Base-by-base conservation (phyloP, 2,888 invertebrate species). In the Perdita meconis region DNA sequence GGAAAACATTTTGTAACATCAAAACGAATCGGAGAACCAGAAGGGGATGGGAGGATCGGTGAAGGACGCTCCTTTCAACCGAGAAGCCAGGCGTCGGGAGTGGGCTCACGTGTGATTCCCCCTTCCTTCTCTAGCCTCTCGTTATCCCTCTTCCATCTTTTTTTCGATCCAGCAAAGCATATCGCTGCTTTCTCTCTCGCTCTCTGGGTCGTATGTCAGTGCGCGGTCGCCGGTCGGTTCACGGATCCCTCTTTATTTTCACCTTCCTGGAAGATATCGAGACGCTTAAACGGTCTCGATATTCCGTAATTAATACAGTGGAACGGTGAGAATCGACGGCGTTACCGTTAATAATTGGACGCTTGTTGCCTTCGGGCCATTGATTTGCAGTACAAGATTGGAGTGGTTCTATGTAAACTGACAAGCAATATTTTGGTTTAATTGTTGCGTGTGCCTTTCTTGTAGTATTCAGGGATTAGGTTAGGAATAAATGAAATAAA, bases 51-150 rank as follows among this genome's bases (percentile, higher is more conserved):
- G 76, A 72, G 71, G 75, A 82, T 76, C 80, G 82, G 80, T 77
- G 84, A 84, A 84, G 84, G 84, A 84, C 84, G 82, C 76, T 82
- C 78, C 74, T 82, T 84, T 84, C 78, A 78, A 64, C 61, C 63
- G 51, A 75, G 75, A 72, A 65, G 68, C 77, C 56, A 59, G 51
- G 4, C 10, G 82, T 84, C 84, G 84, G 84, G 73, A 67, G 19
- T 66, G 66, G 73, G 63, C 69, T 84, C 84, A 84, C 84, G 84
- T 84, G 84, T 78, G 78, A 72, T 67, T 78, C 72, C 78, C 78
- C 75, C 66, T 70, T 51, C 72, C 63, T 59, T 47, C 66, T 42
- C 56, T 60, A 66, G 50, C 70, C 69, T 65, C 63, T 16, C 64
- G 65, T 12, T 26, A 50, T 12, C 24, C 16, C 51, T 19, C 24